Evolutionary conservation across 2,797 vertebrate genomes (phyloP).

Genomic region (Brotogeris chrysoptera): DNA sequence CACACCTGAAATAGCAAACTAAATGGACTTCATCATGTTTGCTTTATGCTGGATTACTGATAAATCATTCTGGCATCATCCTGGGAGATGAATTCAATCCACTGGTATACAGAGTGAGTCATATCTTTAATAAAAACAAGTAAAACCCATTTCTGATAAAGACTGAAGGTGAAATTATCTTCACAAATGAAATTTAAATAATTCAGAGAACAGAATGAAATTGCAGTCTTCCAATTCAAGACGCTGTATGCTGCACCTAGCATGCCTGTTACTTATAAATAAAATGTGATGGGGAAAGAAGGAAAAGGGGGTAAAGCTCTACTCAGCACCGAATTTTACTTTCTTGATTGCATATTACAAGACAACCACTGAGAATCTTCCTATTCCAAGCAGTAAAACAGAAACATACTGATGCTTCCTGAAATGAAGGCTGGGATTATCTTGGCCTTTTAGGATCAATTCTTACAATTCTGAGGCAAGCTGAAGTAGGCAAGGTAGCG

Average conservation of each 20-base stretch:
- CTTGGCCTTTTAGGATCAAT: background rate
- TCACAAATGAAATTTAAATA: background rate
- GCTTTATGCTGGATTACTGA: background rate
- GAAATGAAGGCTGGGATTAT: background rate
- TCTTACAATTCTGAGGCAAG: background rate
- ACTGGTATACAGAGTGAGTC: background rate
- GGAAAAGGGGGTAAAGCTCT: background rate
- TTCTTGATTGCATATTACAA: background rate
- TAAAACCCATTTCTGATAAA: background rate
- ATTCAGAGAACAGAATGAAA: background rate
- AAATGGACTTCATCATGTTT: background rate
- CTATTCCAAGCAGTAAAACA: background rate
- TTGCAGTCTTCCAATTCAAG: background rate
- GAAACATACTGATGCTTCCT: background rate
- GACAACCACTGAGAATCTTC: background rate
- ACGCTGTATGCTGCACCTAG: background rate
- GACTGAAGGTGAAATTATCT: background rate
- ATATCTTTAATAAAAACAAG: background rate
- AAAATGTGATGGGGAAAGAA: background rate
- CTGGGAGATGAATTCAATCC: background rate
- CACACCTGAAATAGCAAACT: background rate
- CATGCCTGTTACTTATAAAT: background rate
- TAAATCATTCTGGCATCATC: background rate
- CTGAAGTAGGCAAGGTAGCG: fast-evolving
- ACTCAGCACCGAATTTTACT: background rate